Evolutionary conservation across 2,113 vertebrate genomes (phyloP).

Genomic region (Grammomys dolichurus): DNA sequence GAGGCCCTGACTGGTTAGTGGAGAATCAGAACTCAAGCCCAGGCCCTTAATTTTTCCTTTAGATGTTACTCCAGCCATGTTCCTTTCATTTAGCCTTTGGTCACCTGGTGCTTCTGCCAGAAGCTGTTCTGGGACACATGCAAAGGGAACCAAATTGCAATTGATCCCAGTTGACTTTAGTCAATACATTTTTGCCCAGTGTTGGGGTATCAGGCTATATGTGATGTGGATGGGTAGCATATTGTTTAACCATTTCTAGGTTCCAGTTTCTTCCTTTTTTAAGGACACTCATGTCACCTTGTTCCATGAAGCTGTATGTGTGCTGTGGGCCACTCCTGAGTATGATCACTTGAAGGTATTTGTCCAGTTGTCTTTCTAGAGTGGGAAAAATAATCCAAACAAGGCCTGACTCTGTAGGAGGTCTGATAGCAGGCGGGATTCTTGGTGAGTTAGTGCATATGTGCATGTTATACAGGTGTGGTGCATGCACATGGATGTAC

Average conservation of each 20-base stretch:
- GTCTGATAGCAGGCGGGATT: background rate
- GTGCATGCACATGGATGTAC: background rate
- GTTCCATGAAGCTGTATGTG: background rate
- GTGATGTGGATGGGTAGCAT: background rate
- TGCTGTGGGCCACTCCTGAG: background rate
- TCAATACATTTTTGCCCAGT: background rate
- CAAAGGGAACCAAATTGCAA: background rate
- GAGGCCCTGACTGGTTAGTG: background rate
- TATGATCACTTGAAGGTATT: background rate
- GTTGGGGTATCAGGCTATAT: background rate
- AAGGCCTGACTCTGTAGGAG: slow-evolving; percentile 5
- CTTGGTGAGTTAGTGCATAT: background rate
- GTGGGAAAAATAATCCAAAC: background rate
- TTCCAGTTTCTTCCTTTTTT: background rate
- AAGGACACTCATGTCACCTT: background rate
- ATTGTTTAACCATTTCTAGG: background rate
- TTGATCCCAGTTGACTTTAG: background rate
- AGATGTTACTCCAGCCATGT: background rate
- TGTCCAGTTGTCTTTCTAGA: slow-evolving; percentile 14
- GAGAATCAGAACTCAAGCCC: background rate
- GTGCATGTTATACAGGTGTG: background rate
- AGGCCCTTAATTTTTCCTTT: background rate
- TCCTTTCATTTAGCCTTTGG: background rate
- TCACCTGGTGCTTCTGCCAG: background rate
- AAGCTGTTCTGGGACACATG: background rate